Percentiles rank a stretch among this genome's conserved stretches.
Conservation (phyloP, 2,888 invertebrate species). For the Morpho achilles region DNA sequence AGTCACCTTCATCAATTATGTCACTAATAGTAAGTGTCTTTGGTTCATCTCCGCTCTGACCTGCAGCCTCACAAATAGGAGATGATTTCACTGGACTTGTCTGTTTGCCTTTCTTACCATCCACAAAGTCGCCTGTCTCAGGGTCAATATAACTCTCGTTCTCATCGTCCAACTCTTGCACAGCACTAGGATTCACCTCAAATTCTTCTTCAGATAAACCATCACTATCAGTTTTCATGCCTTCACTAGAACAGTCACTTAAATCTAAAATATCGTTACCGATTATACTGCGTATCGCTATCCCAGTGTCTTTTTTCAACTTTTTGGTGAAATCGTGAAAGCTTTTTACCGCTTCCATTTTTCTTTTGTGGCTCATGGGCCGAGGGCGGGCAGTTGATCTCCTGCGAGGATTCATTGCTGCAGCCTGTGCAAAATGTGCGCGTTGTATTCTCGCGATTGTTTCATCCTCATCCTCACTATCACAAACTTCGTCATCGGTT, state of each 20-base stretch:
- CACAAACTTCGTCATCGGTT: slow-evolving; percentile 60
- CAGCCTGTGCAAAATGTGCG: slow-evolving; percentile 67
- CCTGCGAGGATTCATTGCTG: slow-evolving; percentile 63
- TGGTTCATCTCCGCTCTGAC: slow-evolving; percentile 38
- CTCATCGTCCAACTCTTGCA: slow-evolving; percentile 65
- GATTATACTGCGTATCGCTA: slow-evolving; percentile 69
- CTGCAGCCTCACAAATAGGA: slow-evolving; percentile 15
- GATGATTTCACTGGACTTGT: slow-evolving; percentile 27
- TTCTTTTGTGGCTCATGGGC: slow-evolving; percentile 71
- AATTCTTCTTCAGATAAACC: slow-evolving; percentile 74
- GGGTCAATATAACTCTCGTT: slow-evolving; percentile 75
- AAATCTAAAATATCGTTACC: slow-evolving; percentile 71
- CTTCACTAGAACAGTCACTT: slow-evolving; percentile 72
- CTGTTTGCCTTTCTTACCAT: slow-evolving; percentile 40
- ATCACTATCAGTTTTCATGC: slow-evolving; percentile 67
- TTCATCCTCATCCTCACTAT: slow-evolving; percentile 71
- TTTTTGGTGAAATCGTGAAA: slow-evolving; percentile 76
- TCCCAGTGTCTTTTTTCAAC: slow-evolving; percentile 74
- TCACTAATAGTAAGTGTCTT: slow-evolving; percentile 74
- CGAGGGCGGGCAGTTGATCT: slow-evolving; percentile 55
- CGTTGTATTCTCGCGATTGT: slow-evolving; percentile 72
- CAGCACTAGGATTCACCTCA: slow-evolving; percentile 68
- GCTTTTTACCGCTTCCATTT: slow-evolving; percentile 72
- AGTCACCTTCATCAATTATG: slow-evolving; percentile 68
- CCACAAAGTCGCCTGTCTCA: slow-evolving; percentile 71